These are phyloP conservation scores for Caenorhabditis zanzibari DNA, from an alignment of 2,888 invertebrate genomes.

Conservation along the genomic window DNA sequence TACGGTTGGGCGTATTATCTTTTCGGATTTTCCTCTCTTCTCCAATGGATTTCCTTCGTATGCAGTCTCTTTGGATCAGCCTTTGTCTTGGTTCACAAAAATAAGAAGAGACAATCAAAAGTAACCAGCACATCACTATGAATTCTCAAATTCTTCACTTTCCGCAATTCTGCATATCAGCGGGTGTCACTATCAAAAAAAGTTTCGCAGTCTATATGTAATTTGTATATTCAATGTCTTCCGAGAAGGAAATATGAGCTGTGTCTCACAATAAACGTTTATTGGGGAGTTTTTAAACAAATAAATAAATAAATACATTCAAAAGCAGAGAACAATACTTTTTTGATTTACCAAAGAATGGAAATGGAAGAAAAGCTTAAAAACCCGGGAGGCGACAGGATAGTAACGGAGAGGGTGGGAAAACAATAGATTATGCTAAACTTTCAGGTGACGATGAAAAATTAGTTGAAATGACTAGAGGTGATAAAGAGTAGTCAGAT, in stretches of 20 bases:
- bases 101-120: slow-evolving; percentile 63
- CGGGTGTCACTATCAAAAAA: slow-evolving; percentile 15
- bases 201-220: slow-evolving; percentile 2
- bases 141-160: slow-evolving; percentile 19
- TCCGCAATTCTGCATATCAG: neutral
- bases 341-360: slow-evolving; percentile 12
- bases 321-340: slow-evolving; percentile 20
- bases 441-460: neutral
- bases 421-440: slow-evolving; percentile 42
- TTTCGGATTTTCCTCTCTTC: slow-evolving; percentile 60
- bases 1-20: slow-evolving; percentile 77
- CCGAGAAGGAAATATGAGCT: neutral
- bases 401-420: slow-evolving; percentile 20
- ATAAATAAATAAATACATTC: slow-evolving; percentile 37
- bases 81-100: slow-evolving; percentile 62
- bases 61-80: slow-evolving; percentile 67
- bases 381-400: slow-evolving; percentile 40
- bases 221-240: slow-evolving; percentile 17
- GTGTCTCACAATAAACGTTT: neutral
- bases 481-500: neutral
- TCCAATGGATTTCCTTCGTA: slow-evolving; percentile 67
- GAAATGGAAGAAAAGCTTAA: slow-evolving; percentile 30
- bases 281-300: slow-evolving; percentile 20
- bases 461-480: slow-evolving; percentile 5
- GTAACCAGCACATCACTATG: slow-evolving; percentile 53